Evolutionary conservation across 2,113 vertebrate genomes (phyloP), one percentile per base, ranked within the genome.

Genomic region (Eudyptes chrysolophus): DNA sequence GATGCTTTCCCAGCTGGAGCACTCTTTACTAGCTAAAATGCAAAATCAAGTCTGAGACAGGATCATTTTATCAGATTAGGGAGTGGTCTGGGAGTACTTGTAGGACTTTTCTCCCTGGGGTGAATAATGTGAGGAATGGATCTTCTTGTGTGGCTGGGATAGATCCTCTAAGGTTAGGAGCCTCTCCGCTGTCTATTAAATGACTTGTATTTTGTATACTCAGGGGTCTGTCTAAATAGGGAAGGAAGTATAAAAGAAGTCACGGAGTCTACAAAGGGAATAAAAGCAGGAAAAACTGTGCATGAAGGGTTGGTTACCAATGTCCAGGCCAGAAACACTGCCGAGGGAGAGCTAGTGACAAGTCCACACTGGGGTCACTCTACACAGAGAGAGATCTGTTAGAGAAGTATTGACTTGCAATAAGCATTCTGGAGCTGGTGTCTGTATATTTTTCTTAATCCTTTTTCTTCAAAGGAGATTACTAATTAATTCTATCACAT

Each of bases 1-100:
- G 1, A 81, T 61, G 66, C 57, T 76, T 96, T 89, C 81, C 94
- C 81, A 91, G 87, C 81, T 93, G 96, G 87, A 95, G 69, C 25
- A 34, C 54, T 52, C 65, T 22, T 77, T 48, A 32, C 20, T 2
- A 1, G 64, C 48, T 79, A 4, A 90, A 77, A 75, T 27, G 49
- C 25, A 75, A 87, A 87, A 55, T 20, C 1, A 16, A 44, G 44
- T 8, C 48, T 40, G 65, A 90, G 86, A 70, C 42, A 74, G 48
- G 40, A 68, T 40, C 51, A 22, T 89, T 91, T 87, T 36, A 26
- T 48, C 52, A 87, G n/a, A 7, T 34, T 30, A 57, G 12, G 72
- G 51, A 84, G 38, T 1, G 0, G 25, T 40, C 58, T 17, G 2
- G 38, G 34, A 71, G 27, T 9, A 21, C 9, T 9, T 36, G 25